Conservation (phyloP, 2,888 invertebrate species). For the Drosophila neonasuta region DNA sequence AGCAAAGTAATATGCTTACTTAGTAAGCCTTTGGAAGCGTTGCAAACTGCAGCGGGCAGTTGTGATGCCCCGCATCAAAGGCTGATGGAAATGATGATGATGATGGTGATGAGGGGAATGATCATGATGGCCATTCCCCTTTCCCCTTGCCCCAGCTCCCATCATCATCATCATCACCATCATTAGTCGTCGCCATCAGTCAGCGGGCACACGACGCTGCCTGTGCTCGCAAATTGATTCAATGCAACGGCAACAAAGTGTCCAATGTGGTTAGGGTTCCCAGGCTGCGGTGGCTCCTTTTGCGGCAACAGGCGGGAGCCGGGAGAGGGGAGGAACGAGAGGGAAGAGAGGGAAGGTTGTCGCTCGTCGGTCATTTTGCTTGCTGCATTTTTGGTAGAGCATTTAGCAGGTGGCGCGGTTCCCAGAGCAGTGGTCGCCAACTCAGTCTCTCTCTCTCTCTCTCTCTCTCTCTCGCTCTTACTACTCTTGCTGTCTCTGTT, state of each 20-base stretch:
- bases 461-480: not conserved
- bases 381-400: conserved; percentile 46
- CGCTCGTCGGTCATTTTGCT: conserved; percentile 17
- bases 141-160: too few species aligned
- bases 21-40: not conserved
- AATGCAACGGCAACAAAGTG: conserved; percentile 61
- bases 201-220: conserved; percentile 44
- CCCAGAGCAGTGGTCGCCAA: conserved; percentile 53
- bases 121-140: not conserved
- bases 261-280: conserved; percentile 48
- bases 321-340: not conserved
- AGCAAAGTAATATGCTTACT: not conserved
- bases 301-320: not conserved
- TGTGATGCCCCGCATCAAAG: conserved; percentile 29
- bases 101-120: not conserved
- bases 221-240: conserved; percentile 53
- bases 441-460: not conserved
- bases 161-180: conserved; percentile 1
- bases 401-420: conserved; percentile 62
- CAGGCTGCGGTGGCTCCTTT: conserved; percentile 28
- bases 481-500: conserved; percentile 26
- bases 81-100: not conserved
- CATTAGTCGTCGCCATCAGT: conserved; percentile 45
- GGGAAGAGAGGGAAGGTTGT: not conserved
- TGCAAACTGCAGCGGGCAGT: conserved; percentile 15